Percentiles rank a stretch among this genome's conserved stretches.
phyloP scores from a whole-genome alignment of 2,797 vertebrate species.

The Phrynocephalus vlangalii region DNA sequence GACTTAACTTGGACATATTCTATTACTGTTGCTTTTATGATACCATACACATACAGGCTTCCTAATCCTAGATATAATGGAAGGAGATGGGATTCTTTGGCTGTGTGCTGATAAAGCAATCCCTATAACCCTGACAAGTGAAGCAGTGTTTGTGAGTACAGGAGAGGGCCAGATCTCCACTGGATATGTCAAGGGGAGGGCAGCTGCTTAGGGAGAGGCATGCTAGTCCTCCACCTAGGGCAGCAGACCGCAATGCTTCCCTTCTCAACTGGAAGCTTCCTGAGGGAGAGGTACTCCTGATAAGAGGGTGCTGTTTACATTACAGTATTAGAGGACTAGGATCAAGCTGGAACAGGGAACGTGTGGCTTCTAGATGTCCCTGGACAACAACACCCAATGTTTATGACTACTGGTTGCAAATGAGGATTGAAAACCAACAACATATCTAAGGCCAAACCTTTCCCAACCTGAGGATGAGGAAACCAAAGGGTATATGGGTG shows the following conservation, averaged over 20 bases:
- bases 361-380: not conserved
- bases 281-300: not conserved
- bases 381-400: not conserved
- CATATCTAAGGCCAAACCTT: not conserved
- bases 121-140: not conserved
- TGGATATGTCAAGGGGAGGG: not conserved
- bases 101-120: constrained; percentile 17
- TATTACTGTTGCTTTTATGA: not conserved
- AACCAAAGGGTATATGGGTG: not conserved
- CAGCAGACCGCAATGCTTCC: constrained; percentile 1
- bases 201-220: not conserved
- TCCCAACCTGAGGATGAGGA: not conserved
- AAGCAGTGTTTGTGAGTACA: not conserved
- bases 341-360: not conserved
- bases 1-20: not conserved
- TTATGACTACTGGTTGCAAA: not conserved
- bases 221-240: not conserved
- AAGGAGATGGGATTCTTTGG: not conserved
- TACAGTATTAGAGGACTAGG: not conserved
- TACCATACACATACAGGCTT: not conserved
- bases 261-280: not conserved
- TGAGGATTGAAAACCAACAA: not conserved
- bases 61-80: not conserved
- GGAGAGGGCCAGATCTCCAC: not conserved
- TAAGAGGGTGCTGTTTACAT: not conserved